Conservation (phyloP, 2,888 invertebrate genomes). For the Ormyrus nitidulus region DNA sequence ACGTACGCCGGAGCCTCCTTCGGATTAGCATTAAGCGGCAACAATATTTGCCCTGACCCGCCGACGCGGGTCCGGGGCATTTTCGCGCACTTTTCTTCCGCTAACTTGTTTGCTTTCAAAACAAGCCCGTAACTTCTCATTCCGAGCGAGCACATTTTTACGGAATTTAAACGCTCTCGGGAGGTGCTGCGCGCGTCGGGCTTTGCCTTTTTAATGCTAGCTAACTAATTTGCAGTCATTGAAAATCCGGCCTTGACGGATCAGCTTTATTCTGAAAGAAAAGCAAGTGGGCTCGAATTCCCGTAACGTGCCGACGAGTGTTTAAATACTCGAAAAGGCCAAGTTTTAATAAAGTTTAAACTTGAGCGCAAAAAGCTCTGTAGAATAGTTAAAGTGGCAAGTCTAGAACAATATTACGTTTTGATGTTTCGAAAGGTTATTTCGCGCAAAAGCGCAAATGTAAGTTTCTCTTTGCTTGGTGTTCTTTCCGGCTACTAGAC, state of each 20-base stretch:
- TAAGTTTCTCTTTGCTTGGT: background rate
- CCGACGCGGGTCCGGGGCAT: conserved; percentile 4
- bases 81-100: background rate
- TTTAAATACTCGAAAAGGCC: too few relatives aligned
- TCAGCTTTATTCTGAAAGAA: too few relatives aligned
- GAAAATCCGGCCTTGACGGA: background rate
- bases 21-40: conserved; percentile 40
- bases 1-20: conserved; percentile 6
- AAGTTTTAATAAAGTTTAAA: background rate
- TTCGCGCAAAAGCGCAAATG: background rate
- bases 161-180: background rate
- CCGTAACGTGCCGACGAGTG: too few relatives aligned
- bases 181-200: too few relatives aligned
- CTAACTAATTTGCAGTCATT: background rate
- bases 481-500: background rate
- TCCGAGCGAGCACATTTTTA: background rate
- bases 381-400: background rate
- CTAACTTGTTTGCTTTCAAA: conserved; percentile 34
- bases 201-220: background rate
- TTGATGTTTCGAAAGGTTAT: background rate
- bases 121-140: conserved; percentile 20
- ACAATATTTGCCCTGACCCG: conserved; percentile 47
- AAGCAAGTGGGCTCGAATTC: too few relatives aligned
- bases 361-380: background rate
- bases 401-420: background rate